Conservation (phyloP, 2,113 vertebrate species). For the Phalacrocorax pelagicus region DNA sequence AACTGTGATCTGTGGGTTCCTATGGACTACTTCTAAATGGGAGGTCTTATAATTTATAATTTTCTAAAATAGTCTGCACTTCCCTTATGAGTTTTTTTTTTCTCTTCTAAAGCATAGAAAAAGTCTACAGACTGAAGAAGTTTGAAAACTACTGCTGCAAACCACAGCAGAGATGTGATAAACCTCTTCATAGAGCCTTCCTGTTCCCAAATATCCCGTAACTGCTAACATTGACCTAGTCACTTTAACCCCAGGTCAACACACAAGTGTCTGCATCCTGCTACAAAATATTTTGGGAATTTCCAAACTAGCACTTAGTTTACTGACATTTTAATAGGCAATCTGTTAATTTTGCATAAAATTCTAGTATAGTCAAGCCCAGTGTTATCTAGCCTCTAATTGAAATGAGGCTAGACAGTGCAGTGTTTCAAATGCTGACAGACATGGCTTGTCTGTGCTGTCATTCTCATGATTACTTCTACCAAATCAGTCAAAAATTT, state of each 20-base stretch:
- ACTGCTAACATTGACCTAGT: background rate
- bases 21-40: constrained; percentile 5
- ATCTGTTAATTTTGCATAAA: constrained; percentile 36
- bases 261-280: background rate
- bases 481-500: background rate
- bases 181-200: background rate
- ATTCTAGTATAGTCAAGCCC: constrained; percentile 32
- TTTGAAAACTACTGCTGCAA: background rate
- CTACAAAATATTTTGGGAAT: constrained; percentile 15
- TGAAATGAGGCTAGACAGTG: background rate
- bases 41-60: background rate
- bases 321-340: background rate
- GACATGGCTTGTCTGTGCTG: background rate
- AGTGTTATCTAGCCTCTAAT: background rate
- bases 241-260: background rate
- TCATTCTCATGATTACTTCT: background rate
- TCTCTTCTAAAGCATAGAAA: background rate
- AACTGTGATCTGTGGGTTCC: background rate
- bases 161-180: background rate
- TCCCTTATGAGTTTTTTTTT: background rate
- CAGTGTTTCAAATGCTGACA: background rate
- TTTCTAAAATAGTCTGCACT: background rate
- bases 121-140: background rate
- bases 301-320: constrained; percentile 1
- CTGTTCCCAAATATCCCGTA: background rate